Conservation (phyloP, 2,797 vertebrate genomes). For the Thripadectes ignobilis region DNA sequence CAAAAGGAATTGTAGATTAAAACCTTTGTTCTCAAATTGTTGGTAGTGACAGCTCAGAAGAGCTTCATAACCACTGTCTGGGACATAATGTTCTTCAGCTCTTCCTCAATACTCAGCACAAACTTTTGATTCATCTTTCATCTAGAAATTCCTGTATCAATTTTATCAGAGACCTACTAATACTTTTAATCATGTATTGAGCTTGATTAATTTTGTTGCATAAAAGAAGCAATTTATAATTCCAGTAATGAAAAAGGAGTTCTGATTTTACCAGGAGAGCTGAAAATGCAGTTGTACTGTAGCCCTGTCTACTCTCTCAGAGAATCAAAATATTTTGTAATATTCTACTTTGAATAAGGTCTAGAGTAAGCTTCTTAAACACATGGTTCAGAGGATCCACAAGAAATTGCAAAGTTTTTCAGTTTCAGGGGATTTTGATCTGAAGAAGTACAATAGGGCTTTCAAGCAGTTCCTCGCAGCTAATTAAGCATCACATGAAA, state of each 20-base stretch:
- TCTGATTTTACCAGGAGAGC: neutral
- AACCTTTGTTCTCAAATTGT: neutral
- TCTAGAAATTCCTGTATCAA: neutral
- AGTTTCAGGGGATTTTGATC: neutral
- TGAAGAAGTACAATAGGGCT: neutral
- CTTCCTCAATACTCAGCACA: neutral
- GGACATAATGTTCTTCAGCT: neutral
- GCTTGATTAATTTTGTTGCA: neutral
- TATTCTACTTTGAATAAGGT: neutral
- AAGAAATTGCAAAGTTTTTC: neutral
- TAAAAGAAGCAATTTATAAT: neutral
- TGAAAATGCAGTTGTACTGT: neutral
- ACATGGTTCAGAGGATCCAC: neutral
- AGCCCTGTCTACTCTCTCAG: neutral
- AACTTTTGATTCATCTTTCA: neutral
- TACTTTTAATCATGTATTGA: neutral
- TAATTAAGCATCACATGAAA: neutral
- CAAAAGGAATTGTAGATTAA: constrained; percentile 44
- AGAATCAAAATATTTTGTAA: neutral
- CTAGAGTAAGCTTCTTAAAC: neutral
- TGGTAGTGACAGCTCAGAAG: neutral
- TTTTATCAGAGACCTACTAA: neutral
- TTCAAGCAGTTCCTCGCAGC: neutral
- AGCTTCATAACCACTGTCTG: neutral
- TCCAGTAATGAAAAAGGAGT: neutral